Percentiles rank a stretch among this genome's conserved stretches.
Evolutionary conservation across 2,113 vertebrate species (phyloP).

Genomic region (Dipodomys merriami): DNA sequence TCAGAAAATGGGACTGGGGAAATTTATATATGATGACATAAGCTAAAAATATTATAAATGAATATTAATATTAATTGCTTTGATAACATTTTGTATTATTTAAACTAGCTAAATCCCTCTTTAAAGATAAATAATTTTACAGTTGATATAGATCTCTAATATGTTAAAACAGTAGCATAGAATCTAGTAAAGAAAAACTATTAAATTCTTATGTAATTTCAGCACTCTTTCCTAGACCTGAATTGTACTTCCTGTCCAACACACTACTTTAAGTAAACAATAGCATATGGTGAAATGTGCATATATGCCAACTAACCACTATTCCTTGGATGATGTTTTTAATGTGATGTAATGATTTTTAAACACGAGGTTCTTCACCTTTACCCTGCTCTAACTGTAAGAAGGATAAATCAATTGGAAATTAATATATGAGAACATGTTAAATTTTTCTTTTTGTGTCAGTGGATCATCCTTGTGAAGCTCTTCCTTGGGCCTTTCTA

Average conservation of each 20-base stretch:
- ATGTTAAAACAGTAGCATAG: slow-evolving; percentile 52
- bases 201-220: slow-evolving; percentile 69
- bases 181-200: slow-evolving; percentile 61
- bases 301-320: slow-evolving; percentile 76
- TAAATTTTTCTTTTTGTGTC: slow-evolving; percentile 43
- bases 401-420: slow-evolving; percentile 49
- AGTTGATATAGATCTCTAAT: slow-evolving; percentile 6
- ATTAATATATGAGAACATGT: slow-evolving; percentile 35
- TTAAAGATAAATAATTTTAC: slow-evolving; percentile 62
- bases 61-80: slow-evolving; percentile 47
- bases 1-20: slow-evolving; percentile 41
- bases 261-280: slow-evolving; percentile 78
- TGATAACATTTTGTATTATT: slow-evolving; percentile 45
- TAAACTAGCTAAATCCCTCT: slow-evolving; percentile 42
- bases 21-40: slow-evolving; percentile 31
- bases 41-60: slow-evolving; percentile 58
- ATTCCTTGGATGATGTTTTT: slow-evolving; percentile 73
- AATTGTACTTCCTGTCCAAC: slow-evolving; percentile 76
- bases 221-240: slow-evolving; percentile 62
- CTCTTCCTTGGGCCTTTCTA: background rate
- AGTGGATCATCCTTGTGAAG: slow-evolving; percentile 12
- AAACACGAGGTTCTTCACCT: slow-evolving; percentile 64
- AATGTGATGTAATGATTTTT: slow-evolving; percentile 80
- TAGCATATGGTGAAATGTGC: slow-evolving; percentile 79
- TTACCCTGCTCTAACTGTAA: slow-evolving; percentile 1